Base-by-base conservation (phyloP, 2,113 vertebrate species). In the Festucalex cinctus region DNA sequence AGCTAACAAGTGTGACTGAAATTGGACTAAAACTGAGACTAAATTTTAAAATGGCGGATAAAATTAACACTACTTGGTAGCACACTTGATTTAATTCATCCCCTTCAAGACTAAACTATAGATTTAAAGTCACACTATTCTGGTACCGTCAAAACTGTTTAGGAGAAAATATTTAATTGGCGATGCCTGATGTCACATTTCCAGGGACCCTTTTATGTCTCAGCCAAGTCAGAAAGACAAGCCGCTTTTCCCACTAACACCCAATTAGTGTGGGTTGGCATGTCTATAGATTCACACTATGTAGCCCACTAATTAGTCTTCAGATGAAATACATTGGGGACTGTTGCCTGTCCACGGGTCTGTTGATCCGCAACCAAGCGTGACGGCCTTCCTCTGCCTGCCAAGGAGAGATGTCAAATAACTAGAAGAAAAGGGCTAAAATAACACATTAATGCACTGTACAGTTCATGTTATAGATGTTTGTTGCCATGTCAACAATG, bases 191-290 rank as follows among this genome's bases (percentile, higher is more conserved):
- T 68, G 67, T 67, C 36, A 43, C 65, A 44, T 79, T 78, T 56
- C 37, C 53, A 70, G 77, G 37, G 53, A 64, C 39, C 70, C 41
- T 70, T 78, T 75, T 57, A 77, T 43, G 73, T 80, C 73, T 74
- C 26, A 46, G 65, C 63, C 54, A 22, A 54, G 17, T 4, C 54
- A 22, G 17, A 49, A 12, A 70, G 80, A 63, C 73, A 74, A 76
- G 66, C 69, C 8, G 73, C 8, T 53, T 71, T 60, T 58, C 35
- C 71, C 28, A 58, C 66, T 2, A 39, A 65, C 64, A n/a, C 70
- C 77, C 81, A 83, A 86, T 87, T 85, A 83, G 69, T 63, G 71
- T 28, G 62, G 64, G 63, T 62, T 73, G 69, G 75, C 66, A 57
- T 61, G 71, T 82, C 82, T 70, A 51, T 44, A 22, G 7, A 43